Evolutionary conservation across 2,797 vertebrate species (phyloP), one percentile per base, ranked within the genome.

Genomic region (Cyprinella venusta): DNA sequence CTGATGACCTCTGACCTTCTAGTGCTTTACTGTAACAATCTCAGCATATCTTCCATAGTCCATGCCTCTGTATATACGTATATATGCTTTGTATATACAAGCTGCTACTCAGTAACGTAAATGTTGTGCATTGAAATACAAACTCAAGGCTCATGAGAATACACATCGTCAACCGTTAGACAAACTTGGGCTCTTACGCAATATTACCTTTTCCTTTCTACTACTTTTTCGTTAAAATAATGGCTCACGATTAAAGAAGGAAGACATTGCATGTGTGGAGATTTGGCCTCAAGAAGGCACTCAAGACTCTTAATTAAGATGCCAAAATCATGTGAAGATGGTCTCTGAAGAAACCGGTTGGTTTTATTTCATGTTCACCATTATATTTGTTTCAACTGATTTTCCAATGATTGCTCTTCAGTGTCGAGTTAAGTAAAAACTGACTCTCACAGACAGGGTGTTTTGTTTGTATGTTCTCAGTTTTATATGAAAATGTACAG

Each of bases 401-500:
- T 45, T 19, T 80, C 45, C 50, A 42, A 38, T 76, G 52, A 56
- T 48, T 80, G 7, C 48, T 86, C 67, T 92, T 93, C 90, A 90
- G 87, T 92, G 90, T 91, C 92, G 19, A 83, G 78, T 63, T 7
- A 59, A 92, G 92, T 91, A 93, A 92, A 93, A 80, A 88, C 88
- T 86, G 85, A 86, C 87, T 90, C 92, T 90, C 91, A 89, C 86
- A 90, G 89, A 94, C 92, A 94, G 92, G 94, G 94, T 95, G 95
- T 95, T 94, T 93, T 94, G 94, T 95, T 93, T 92, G 89, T 94
- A 95, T 93, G 91, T 94, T 94, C 92, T 93, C 86, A 90, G 90
- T 94, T 96, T 95, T 94, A 92, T 95, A 94, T 92, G 89, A 90
- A 90, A 91, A 86, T 94, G 92, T 94, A 95, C 91, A 94, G 92